These are phyloP conservation scores for Carabus problematicus DNA, from an alignment of 2,888 invertebrate genomes.

Conservation along the genomic window DNA sequence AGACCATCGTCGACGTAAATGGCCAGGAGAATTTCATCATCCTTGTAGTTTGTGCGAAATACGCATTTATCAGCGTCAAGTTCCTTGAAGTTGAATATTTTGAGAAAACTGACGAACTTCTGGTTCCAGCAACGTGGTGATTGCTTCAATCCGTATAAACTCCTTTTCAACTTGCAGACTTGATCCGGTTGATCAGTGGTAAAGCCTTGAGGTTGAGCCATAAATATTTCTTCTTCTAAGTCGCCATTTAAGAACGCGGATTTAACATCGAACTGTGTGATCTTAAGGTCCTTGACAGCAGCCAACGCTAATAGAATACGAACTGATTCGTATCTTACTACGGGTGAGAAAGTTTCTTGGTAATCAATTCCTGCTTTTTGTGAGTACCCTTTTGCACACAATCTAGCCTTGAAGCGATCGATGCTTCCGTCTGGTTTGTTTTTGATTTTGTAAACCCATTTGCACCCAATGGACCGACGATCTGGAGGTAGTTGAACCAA, in stretches of 20 bases:
- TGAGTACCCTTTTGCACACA: slow-evolving; percentile 48
- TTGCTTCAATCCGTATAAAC: slow-evolving; percentile 54
- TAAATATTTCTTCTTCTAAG: slow-evolving; percentile 50
- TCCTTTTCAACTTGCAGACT: slow-evolving; percentile 50
- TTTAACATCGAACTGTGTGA: slow-evolving; percentile 3
- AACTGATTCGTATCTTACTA: slow-evolving; percentile 11
- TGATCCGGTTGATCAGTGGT: slow-evolving; percentile 45
- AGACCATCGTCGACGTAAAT: slow-evolving; percentile 19
- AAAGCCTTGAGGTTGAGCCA: slow-evolving; percentile 52
- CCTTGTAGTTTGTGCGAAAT: slow-evolving; percentile 13
- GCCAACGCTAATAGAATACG: slow-evolving; percentile 2
- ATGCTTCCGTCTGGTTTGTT: background rate
- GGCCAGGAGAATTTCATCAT: slow-evolving; percentile 10
- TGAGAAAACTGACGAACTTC: slow-evolving; percentile 42
- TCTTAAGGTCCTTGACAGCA: slow-evolving; percentile 2
- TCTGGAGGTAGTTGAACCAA: slow-evolving; percentile 7
- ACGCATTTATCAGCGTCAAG: slow-evolving; percentile 1
- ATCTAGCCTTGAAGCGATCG: slow-evolving; percentile 48
- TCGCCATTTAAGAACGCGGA: slow-evolving; percentile 2
- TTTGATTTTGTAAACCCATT: slow-evolving; percentile 1
- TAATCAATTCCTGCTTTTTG: slow-evolving; percentile 45
- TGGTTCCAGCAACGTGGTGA: slow-evolving; percentile 52
- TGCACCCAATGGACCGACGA: background rate
- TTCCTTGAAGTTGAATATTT: background rate
- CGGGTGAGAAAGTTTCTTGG: slow-evolving; percentile 7